Evolutionary conservation across 2,888 invertebrate species (phyloP), one percentile per base, ranked within the genome.

Genomic region (Neoaliturus tenellus): DNA sequence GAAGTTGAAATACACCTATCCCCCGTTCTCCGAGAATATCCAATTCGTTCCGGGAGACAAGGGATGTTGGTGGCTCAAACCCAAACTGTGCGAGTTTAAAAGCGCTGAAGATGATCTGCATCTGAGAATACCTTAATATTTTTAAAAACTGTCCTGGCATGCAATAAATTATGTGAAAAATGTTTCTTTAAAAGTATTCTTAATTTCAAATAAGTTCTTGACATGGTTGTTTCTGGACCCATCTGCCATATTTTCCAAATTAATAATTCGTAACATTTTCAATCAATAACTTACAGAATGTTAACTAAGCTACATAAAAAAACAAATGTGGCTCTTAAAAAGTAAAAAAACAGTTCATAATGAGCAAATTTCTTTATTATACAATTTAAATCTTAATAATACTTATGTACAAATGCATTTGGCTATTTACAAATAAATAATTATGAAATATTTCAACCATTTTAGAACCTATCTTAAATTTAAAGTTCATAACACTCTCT

Each of bases 1-100:
- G 20, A 78, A 28, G 55, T 17, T 17, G 28, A 78, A 78, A 35
- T 78, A 55, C 55, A 33, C 1, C 20, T 78, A 33, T 23, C 78
- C 78, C 28, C 33, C 78, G 55, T 78, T 78, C 78, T 78, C 78
- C 1, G 78, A 78, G 10, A 78, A 78, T 28, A 78, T 78, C 28
- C n/a, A 55, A 31, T 78, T 78, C 55, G 55, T 78, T 1, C 78
- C 78, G 31, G 78, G 78, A 8, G 55, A 51, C n/a, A 2, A n/a
- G n/a, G 78, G 44, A 25, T 78, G 78, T 17, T 78, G 78, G 78
- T 78, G 78, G 78, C 44, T 48, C 33, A 51, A 20, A 20, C 5
- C 33, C 1, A 20, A 31, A 25, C 10, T 10, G 1, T 78, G 78
- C 25, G 78, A 78, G 31, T 33, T 35, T n/a, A 2, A 25, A 2